A percentile compares a stretch with the other conserved stretches of the same genome.
Evolutionary conservation across 2,797 vertebrate genomes (phyloP).

Genomic region (Acanthopagrus latus): DNA sequence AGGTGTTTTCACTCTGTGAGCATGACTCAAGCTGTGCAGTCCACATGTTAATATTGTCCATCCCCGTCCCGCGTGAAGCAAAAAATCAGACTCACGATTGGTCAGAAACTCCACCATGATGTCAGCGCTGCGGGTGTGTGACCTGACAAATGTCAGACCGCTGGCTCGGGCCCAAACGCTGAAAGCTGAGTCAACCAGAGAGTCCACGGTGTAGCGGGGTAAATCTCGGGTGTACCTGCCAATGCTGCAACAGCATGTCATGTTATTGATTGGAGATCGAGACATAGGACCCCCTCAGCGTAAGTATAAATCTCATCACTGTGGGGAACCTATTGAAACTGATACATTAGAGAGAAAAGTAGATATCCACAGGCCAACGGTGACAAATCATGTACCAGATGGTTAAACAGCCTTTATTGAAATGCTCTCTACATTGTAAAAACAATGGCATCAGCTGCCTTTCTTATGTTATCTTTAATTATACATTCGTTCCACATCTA

Average conservation of each 20-base stretch:
- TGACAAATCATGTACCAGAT: background rate
- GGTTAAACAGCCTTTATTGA: background rate
- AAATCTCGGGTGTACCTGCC: conserved; percentile 81
- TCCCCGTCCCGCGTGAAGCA: background rate
- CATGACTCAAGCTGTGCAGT: background rate
- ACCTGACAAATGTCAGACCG: conserved; percentile 77
- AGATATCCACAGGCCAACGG: background rate
- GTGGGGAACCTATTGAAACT: background rate
- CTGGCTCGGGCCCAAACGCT: conserved; percentile 80
- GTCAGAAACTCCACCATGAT: conserved; percentile 84
- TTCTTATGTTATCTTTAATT: conserved; percentile 11
- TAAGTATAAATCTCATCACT: background rate
- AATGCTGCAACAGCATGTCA: conserved; percentile 65
- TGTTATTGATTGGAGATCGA: background rate
- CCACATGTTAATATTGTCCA: background rate
- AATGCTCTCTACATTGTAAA: background rate
- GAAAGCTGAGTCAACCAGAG: conserved; percentile 78
- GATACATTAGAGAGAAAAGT: background rate
- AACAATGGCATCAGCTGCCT: background rate
- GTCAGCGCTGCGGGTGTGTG: conserved; percentile 72
- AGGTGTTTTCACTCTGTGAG: background rate
- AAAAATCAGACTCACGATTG: conserved; percentile 70
- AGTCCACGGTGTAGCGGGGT: conserved; percentile 79
- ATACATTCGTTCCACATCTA: conserved; percentile 29
- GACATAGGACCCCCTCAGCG: background rate